Base-by-base conservation (phyloP, 2,888 invertebrate species). In the Crematogaster levior region DNA sequence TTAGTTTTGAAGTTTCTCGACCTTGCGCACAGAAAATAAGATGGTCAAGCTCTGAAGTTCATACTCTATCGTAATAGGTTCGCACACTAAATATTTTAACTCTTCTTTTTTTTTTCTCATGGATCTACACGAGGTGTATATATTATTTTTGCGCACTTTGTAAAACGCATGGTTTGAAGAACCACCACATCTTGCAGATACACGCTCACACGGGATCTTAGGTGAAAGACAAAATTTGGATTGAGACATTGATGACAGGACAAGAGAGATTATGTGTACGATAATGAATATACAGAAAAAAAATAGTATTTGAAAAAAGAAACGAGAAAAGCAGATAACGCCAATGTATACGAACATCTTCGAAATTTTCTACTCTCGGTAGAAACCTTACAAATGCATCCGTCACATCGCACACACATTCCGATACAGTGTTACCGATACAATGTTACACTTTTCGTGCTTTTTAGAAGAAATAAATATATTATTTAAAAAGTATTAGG, bases 41-140 rank as follows among this genome's bases (percentile, higher is more conserved):
- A 81, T 27, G 43, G 24, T 27, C 40, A 77, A 70, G 81, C 51
- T 53, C 58, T 70, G 34, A 51, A 75, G 61, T 63, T 58, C 6
- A 74, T 74, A 73, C 40, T 60, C 27, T 56, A 83, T 73, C 63
- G 51, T 60, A 72, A 66, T 51, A 74, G 82, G 75, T 85, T 85
- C 81, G 86, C 85, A 81, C 85, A 81, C 82, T 89, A 87, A 83
- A 85, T 84, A 85, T 80, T 85, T 87, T 61, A 82, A 87, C 61
- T 70, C 70, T 68, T 68, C 34, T 84, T 82, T 88, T 79, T 80
- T 46, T 82, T n/a, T 75, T 65, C 12, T 48, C n/a, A 37, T 40
- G 66, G 74, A 75, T 88, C 58, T 85, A 79, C 75, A 15, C 34
- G 37, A 81, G 75, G 79, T 72, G 37, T 70, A 82, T 89, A 82